Evolutionary conservation across 1,140 invertebrate genomes (phyloP), one percentile per base, ranked within the genome.

Genomic region (Diploscapter pachys): DNA sequence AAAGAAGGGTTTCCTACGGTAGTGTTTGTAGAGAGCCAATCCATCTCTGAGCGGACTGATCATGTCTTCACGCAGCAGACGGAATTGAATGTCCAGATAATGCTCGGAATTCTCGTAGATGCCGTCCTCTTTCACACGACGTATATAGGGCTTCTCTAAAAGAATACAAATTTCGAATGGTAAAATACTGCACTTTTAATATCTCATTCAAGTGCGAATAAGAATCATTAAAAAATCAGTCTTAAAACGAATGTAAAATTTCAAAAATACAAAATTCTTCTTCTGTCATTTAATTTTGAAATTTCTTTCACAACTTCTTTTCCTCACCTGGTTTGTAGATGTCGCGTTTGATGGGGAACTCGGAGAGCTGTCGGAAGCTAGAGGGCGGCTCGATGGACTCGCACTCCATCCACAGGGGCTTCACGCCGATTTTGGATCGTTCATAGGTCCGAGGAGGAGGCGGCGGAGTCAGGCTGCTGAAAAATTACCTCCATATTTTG

Each of bases 41-140:
- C 73, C 73, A 56, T 74, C 73, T n/a, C 73, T 55, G 11, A 74
- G 51, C 11, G 73, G 73, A 62, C 63, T 66, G 8, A 74, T 73
- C 61, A 87, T 86, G 79, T 93, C 92, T 87, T 93, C 92, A 8
- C 91, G 84, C 49, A 93, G 84, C 3, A 93, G 86, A 8, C 91
- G 86, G 81, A 92, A 92, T 79, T 93, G 92, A 0, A 91, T 88
- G 80, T 92, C 91, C 9, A 94, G 84, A 82, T 94, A 94, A 78
- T 92, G 89, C 51, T 91, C 88, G 0, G 89, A 86, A 82, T 89
- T 86, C 4, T 86, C 78, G 83, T 91, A 93, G 0, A 85, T 80
- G 3, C 90, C 91, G 53, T 89, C 78, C 0, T 89, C 81, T 61
- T 90, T 89, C 82, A 91, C 91, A 8, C 88, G 85, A 3, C 89